These are phyloP conservation scores for Tricholauxania praeusta DNA, from an alignment of 2,888 invertebrate genomes.

Conservation along the genomic window DNA sequence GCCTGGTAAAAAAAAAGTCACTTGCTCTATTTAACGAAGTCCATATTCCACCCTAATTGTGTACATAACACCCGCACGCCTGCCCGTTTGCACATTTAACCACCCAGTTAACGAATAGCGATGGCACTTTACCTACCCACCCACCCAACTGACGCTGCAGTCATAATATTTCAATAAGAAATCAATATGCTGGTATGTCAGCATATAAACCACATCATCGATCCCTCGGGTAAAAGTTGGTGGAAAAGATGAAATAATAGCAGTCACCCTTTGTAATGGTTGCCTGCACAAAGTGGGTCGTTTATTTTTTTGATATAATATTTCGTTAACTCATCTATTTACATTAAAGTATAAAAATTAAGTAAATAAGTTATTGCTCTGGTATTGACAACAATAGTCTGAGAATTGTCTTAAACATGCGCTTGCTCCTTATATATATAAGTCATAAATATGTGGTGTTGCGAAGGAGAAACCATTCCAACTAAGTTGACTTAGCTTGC, in stretches of 20 bases:
- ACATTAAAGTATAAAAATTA: no score
- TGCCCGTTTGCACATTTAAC: background rate
- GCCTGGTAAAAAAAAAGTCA: background rate
- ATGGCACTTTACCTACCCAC: background rate
- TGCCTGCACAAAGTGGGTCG: no score
- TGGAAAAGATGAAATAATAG: slow-evolving; percentile 21
- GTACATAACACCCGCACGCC: background rate
- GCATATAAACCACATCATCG: slow-evolving; percentile 22
- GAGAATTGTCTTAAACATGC: no score
- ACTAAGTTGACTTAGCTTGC: no score
- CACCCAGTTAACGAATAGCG: background rate
- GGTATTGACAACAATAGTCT: no score
- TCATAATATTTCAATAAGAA: slow-evolving; percentile 29
- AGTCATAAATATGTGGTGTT: no score
- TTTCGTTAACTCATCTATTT: no score
- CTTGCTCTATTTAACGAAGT: background rate
- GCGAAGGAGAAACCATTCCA: no score
- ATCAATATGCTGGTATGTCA: slow-evolving; percentile 24
- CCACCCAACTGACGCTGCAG: background rate
- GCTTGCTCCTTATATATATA: no score
- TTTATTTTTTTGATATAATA: no score
- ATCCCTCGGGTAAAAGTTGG: slow-evolving; percentile 21
- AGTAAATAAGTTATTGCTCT: no score
- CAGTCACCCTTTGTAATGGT: no score
- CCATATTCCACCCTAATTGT: slow-evolving; percentile 1